A percentile compares a stretch with the other conserved stretches of the same genome.
Evolutionary conservation across 1,140 invertebrate genomes (phyloP).

Genomic region (Zaprionus lachaisei): DNA sequence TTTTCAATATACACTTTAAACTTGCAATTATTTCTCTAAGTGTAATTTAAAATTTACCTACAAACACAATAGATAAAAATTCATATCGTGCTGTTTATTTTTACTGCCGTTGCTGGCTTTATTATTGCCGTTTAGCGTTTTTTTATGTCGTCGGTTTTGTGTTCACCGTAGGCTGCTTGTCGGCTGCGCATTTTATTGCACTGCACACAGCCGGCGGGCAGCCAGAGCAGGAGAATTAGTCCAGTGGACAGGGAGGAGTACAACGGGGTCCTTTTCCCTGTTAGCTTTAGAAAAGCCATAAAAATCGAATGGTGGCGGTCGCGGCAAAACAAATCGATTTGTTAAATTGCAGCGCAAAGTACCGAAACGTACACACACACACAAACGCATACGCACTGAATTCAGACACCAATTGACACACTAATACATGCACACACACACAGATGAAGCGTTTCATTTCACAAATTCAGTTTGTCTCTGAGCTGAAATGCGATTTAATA

Average conservation of each 20-base stretch:
- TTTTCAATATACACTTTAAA: not conserved
- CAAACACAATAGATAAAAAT: slow-evolving; percentile 28
- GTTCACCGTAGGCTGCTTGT: slow-evolving; percentile 52
- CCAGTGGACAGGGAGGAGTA: not conserved
- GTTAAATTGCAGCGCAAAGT: slow-evolving; percentile 80
- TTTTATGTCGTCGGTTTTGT: slow-evolving; percentile 64
- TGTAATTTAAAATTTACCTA: slow-evolving; percentile 29
- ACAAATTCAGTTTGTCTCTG: not conserved
- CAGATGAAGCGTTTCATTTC: not conserved
- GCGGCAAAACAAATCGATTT: slow-evolving; percentile 76
- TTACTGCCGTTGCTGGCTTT: slow-evolving; percentile 68
- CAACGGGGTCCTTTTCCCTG: slow-evolving; percentile 67
- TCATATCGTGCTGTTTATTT: slow-evolving; percentile 48
- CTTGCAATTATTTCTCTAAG: not conserved
- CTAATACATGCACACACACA: not conserved
- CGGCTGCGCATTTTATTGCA: slow-evolving; percentile 69
- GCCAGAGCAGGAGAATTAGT: not conserved
- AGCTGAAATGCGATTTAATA: not conserved
- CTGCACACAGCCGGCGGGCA: slow-evolving; percentile 34
- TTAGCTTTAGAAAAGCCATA: slow-evolving; percentile 77
- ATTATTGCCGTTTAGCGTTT: slow-evolving; percentile 80
- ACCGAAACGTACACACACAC: slow-evolving; percentile 45
- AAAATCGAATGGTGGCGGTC: slow-evolving; percentile 73
- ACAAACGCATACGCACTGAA: not conserved
- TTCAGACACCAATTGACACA: not conserved